These are phyloP conservation scores for Cyclophora albipunctata DNA, from an alignment of 2,888 invertebrate species.

Conservation along the genomic window DNA sequence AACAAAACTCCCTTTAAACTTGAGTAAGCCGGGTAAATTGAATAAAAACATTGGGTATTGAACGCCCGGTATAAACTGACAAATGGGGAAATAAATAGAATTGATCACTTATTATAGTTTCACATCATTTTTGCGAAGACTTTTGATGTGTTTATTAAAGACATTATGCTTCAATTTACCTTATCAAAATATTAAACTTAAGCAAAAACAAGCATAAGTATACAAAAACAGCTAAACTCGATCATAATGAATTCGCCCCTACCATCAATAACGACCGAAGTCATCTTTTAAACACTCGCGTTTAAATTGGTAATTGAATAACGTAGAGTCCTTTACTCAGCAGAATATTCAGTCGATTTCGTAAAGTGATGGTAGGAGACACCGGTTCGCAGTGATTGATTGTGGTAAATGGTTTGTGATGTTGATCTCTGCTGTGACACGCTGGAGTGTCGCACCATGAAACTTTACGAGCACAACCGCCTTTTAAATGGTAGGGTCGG, in stretches of 20 bases:
- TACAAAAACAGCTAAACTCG: too few species aligned
- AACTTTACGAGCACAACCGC: conserved; percentile 43
- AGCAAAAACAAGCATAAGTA: too few species aligned
- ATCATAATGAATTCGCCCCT: too few species aligned
- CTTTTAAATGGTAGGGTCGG: conserved; percentile 7
- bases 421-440: conserved; percentile 27
- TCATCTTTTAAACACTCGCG: too few species aligned
- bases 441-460: conserved; percentile 42
- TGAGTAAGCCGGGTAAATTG: conserved; percentile 51
- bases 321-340: conserved; percentile 20
- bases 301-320: too few species aligned
- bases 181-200: too few species aligned
- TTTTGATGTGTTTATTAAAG: too few species aligned
- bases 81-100: conserved; percentile 15
- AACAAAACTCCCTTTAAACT: conserved; percentile 46
- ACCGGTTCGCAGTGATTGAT: conserved; percentile 51
- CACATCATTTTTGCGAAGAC: too few species aligned
- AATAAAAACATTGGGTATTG: conserved; percentile 48
- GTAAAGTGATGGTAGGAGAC: conserved; percentile 52
- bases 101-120: conserved; percentile 2
- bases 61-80: conserved; percentile 16
- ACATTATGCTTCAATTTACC: too few species aligned
- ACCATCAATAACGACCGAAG: too few species aligned
- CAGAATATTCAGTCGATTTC: conserved; percentile 48
- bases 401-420: conserved; percentile 56